Evolutionary conservation across 2,113 vertebrate species (phyloP).

Genomic region (Rafetus swinhoei): DNA sequence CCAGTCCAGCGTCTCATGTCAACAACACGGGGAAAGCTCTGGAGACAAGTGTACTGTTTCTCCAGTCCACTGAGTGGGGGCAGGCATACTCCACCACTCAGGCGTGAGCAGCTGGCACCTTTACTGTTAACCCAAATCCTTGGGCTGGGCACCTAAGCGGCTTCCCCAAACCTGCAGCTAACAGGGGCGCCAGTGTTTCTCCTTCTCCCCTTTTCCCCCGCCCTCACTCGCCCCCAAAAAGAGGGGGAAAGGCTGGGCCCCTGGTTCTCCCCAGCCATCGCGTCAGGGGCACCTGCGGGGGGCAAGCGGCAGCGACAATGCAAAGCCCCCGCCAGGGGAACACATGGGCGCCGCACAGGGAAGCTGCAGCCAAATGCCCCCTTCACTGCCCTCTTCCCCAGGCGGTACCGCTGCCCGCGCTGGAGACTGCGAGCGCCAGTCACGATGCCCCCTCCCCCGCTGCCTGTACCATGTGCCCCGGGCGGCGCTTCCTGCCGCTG

Average conservation of each 20-base stretch:
- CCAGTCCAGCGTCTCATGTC: background rate
- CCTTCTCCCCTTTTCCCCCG: no score
- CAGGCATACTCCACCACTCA: background rate
- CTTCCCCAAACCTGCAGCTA: background rate
- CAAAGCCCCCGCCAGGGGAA: background rate
- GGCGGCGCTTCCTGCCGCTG: background rate
- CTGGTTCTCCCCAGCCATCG: background rate
- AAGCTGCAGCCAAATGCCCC: background rate
- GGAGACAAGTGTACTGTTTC: background rate
- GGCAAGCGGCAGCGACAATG: constrained; percentile 14
- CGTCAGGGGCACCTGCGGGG: background rate
- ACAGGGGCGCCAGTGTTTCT: background rate
- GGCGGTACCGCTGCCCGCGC: background rate
- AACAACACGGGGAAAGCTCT: background rate
- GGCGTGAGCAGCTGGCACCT: background rate
- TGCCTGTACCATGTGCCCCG: background rate
- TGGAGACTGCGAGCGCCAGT: background rate
- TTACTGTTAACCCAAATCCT: background rate
- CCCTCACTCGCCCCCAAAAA: background rate
- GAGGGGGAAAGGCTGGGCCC: background rate
- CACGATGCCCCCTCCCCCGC: background rate
- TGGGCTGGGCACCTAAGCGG: background rate
- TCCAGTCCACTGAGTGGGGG: background rate
- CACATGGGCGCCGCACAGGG: background rate
- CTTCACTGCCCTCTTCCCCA: background rate